Base-by-base conservation (phyloP, 2,888 invertebrate species). In the Papilio demoleus region DNA sequence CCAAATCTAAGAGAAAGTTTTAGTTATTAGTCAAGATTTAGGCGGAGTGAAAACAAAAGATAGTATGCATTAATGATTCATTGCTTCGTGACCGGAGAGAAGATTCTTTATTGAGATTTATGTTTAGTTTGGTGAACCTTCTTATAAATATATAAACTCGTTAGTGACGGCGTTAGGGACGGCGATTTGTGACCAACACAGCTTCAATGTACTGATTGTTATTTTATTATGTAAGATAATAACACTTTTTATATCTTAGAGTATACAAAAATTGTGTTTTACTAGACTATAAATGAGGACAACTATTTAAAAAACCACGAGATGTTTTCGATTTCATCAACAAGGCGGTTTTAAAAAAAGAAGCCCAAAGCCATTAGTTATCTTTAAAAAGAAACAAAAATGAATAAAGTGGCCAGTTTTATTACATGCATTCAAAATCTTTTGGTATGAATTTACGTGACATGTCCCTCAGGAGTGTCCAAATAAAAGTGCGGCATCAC, bases 41-140 rank as follows among this genome's bases (percentile, higher is more conserved):
- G 80, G 80, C 80, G 86, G 88, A 88, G 89, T 90, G 89, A 90
- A 90, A 90, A 90, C 90, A 88, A 91, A 90, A 88, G 88, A 85
- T 82, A 85, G 84, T 83, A 81, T 78, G 84, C 84, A 85, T 90
- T 91, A 92, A 92, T 90, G 88, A 90, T 90, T 90, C 90, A 91
- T 88, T 86, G 77, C 74, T 70, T 68, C 81, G 78, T 79, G 79
- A 74, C 72, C 77, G 76, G 80, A 78, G 81, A 80, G 79, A 79
- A 81, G 80, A 78, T 73, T 75, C 77, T 79, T 86, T 80, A 90
- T 91, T 89, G 84, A 86, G 89, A 90, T 90, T 89, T 90, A 90
- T 90, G 78, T 79, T 74, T 74, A 77, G 79, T 81, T 83, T 84
- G 81, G 83, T 83, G 82, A 82, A 81, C 83, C 83, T 82, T 82